Evolutionary conservation across 1,140 invertebrate genomes (phyloP), one percentile per base, ranked within the genome.

Genomic region (Aradophagus sp.): DNA sequence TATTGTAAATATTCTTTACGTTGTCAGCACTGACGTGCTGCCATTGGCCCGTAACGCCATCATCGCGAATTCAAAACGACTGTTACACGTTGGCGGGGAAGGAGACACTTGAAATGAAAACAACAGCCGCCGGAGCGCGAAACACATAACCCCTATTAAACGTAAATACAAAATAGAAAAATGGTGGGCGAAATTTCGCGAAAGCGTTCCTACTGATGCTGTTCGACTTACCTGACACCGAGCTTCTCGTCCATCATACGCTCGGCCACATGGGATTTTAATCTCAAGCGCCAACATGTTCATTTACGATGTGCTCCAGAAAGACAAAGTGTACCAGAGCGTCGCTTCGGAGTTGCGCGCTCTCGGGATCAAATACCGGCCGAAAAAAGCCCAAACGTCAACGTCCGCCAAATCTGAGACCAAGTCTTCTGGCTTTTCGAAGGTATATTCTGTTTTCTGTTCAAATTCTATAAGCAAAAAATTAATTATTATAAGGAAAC

Each of bases 271-370:
- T 1, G 0, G 11, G 1, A 14, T 4, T 14, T 17, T 5, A 6
- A 20, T 2, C 12, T 2, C 2, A 13, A 88, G 85, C 80, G n/a
- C n/a, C n/a, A n/a, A n/a, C n/a, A 91, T 91, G 90, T 87, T 89
- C 76, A 88, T 91, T 78, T 90, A 88, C 76, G 89, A 90, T 81
- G 87, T 90, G 52, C 79, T 88, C 41, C 89, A 90, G 74, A 90
- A 89, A 67, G 88, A 89, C 53, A 89, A 90, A 83, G 86, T 91
- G 35, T 87, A 87, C 73, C 87, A 87, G 44, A 86, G 88, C 59
- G 86, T 90, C 26, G 80, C 88, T 11, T 84, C 85, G 50, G 87
- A 91, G 83, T 81, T 91, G 41, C 87, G 88, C 63, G 86, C 84
- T 69, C 85, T 88, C 2, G 90, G 90, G 17, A 86, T 91, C 73